Base-by-base conservation (phyloP, 2,888 invertebrate species). In the Acanthosepion pharaonis region DNA sequence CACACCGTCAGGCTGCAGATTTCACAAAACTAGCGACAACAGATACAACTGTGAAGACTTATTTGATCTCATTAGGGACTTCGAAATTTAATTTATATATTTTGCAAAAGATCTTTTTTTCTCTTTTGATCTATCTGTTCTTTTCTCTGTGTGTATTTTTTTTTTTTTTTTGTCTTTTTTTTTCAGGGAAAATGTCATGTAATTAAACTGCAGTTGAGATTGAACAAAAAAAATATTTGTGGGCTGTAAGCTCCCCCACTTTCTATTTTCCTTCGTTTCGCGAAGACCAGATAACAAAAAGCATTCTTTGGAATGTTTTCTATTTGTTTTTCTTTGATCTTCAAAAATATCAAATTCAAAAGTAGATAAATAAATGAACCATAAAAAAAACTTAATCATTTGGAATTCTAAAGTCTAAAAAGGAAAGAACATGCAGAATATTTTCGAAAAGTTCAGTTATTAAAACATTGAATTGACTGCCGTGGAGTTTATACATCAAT, bases 41-140 rank as follows among this genome's bases (percentile, higher is more conserved):
- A 78, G n/a, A 33, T 78, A 15, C n/a, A 78, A 78, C 15, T 78
- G 15, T 78, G 78, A 78, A 78, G 11, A n/a, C 78, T n/a, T 33
- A 78, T 78, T 78, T 78, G 78, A 78, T 78, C 78, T 78, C 78
- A 78, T 78, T 78, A n/a, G n/a, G n/a, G 78, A 18, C n/a, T 78
- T 78, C 33, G 15, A n/a, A n/a, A 11, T n/a, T 78, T 23, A 59
- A 78, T 78, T 78, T n/a, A 78, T 78, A 25, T n/a, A n/a, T 78
- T 78, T 78, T 78, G 1, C n/a, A 4, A 78, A 33, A 78, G n/a
- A n/a, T 9, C n/a, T 5, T 64, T 78, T 78, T 78, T 2, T 78
- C 15, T 78, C 78, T 18, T n/a, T 78, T 59, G 59, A 59, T 59
- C 59, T 59, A 18, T 28, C 28, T 23, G n/a, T 33, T 33, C 78